These are phyloP conservation scores for Harpalus rufipes DNA, from an alignment of 2,888 invertebrate species.

Conservation along the genomic window DNA sequence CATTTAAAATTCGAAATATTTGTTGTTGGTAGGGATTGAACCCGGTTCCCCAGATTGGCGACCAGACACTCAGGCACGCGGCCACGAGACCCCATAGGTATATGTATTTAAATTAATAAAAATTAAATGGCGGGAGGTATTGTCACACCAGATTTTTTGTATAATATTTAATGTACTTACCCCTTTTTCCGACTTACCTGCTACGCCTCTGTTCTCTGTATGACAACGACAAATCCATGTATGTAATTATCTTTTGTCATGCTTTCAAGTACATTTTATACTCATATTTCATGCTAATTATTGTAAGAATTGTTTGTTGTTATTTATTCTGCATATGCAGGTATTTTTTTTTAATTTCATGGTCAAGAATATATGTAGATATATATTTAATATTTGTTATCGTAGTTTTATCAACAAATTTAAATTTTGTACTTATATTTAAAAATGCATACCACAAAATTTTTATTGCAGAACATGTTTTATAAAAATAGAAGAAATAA, in stretches of 20 bases:
- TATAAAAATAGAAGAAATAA: constrained; percentile 5
- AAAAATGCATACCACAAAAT: background rate
- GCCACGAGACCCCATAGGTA: too few relatives aligned
- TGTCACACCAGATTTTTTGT: too few relatives aligned
- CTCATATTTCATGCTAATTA: background rate
- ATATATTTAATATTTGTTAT: background rate
- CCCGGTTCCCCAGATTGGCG: too few relatives aligned
- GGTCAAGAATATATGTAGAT: background rate
- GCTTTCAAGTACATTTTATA: background rate
- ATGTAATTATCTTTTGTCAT: background rate
- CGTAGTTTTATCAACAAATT: background rate
- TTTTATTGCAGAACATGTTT: background rate
- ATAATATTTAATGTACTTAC: background rate
- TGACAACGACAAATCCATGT: background rate
- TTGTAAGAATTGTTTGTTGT: background rate
- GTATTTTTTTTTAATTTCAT: background rate
- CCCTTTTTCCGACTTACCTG: background rate
- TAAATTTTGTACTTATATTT: background rate
- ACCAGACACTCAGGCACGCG: too few relatives aligned
- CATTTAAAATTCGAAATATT: too few relatives aligned
- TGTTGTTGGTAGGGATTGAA: too few relatives aligned
- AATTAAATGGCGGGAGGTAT: too few relatives aligned
- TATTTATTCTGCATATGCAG: background rate
- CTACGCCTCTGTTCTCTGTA: background rate
- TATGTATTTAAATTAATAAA: too few relatives aligned